A percentile compares a stretch with the other conserved stretches of the same genome.
phyloP scores from a whole-genome alignment of 2,888 invertebrate genomes.

The Coenonympha glycerion region DNA sequence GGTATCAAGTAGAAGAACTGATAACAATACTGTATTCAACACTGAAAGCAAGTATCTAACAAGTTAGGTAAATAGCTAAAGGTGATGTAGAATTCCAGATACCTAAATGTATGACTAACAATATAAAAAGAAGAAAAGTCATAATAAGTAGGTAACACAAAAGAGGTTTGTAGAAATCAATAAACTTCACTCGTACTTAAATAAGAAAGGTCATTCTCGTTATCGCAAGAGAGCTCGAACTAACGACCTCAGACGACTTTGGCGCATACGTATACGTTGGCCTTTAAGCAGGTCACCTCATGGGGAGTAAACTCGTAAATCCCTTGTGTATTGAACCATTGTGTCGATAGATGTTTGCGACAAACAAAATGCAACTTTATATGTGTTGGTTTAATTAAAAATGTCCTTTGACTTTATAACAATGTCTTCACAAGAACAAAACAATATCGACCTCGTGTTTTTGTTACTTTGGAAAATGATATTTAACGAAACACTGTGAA shows the following conservation, averaged over 20 bases:
- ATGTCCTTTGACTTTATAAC: too few species aligned
- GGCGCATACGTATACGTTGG: not conserved
- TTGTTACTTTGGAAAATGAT: too few species aligned
- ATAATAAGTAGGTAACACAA: not conserved
- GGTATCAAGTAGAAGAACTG: too few species aligned
- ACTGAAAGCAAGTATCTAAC: too few species aligned
- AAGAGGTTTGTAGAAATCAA: conserved; percentile 6
- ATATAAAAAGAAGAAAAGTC: not conserved
- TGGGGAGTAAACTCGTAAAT: not conserved
- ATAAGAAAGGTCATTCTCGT: not conserved
- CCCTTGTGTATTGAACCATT: not conserved
- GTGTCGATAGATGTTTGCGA: not conserved
- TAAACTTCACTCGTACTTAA: not conserved
- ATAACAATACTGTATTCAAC: too few species aligned
- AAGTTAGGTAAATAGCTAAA: too few species aligned
- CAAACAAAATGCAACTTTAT: not conserved
- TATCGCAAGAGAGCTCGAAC: conserved; percentile 5
- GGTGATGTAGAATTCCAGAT: too few species aligned
- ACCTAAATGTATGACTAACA: not conserved
- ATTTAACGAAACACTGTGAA: too few species aligned
- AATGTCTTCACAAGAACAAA: too few species aligned
- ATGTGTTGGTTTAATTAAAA: too few species aligned
- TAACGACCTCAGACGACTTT: conserved; percentile 4
- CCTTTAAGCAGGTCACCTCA: conserved; percentile 4
- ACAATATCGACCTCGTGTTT: too few species aligned